Conservation (phyloP, 2,113 vertebrate genomes). For the Pangasianodon gigas region DNA sequence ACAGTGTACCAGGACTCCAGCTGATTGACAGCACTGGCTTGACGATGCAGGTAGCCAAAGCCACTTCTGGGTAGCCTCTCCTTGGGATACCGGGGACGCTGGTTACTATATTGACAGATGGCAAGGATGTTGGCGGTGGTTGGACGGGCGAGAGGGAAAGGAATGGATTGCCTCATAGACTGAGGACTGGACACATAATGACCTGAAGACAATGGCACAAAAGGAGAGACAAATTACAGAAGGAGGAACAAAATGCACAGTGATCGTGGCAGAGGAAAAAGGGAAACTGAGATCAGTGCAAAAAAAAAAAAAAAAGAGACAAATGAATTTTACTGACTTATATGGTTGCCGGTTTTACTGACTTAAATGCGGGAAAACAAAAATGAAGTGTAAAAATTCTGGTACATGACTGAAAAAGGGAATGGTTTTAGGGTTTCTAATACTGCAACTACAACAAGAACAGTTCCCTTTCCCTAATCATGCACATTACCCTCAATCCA, state of each 20-base stretch:
- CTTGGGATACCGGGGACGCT: slow-evolving; percentile 65
- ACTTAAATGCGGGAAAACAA: not conserved
- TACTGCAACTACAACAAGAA: not conserved
- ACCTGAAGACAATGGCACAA: slow-evolving; percentile 36
- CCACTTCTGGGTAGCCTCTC: slow-evolving; percentile 72
- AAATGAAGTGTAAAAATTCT: not conserved
- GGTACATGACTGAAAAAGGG: not conserved
- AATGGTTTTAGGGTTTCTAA: not conserved
- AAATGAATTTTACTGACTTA: too few species aligned
- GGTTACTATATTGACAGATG: slow-evolving; percentile 73
- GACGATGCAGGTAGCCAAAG: slow-evolving; percentile 67
- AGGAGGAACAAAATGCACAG: not conserved
- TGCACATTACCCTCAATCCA: not conserved
- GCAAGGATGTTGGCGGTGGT: slow-evolving; percentile 64
- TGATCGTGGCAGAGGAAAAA: too few species aligned
- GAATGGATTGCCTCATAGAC: not conserved
- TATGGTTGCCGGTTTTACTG: not conserved
- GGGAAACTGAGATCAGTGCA: not conserved
- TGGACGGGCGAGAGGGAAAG: slow-evolving; percentile 79
- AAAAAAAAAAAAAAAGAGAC: not conserved
- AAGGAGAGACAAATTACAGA: not conserved
- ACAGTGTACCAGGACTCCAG: slow-evolving; percentile 68
- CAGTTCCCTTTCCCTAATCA: not conserved
- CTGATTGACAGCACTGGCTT: slow-evolving; percentile 70
- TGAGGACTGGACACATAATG: not conserved